Conservation (phyloP, 2,797 vertebrate species). For the Heteromormyrus szaboi region DNA sequence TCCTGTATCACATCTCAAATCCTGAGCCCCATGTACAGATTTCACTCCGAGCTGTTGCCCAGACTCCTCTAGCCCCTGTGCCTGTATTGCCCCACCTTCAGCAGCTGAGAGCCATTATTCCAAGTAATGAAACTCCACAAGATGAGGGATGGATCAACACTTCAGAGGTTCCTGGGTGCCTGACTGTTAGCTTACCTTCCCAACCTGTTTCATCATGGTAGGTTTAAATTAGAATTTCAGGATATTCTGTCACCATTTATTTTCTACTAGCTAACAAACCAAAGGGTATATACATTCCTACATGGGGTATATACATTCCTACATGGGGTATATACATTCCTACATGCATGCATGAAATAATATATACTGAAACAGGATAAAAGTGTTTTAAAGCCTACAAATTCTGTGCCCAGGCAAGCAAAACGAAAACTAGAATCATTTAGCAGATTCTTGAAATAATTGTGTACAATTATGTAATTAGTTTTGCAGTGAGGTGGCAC, state of each 20-base stretch:
- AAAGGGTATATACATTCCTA: not conserved
- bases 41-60: not conserved
- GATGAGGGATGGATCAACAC: not conserved
- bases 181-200: not conserved
- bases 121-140: not conserved
- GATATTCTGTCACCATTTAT: not conserved
- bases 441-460: not conserved
- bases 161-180: not conserved
- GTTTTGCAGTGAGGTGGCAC: not conserved
- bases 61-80: not conserved
- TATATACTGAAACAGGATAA: not conserved
- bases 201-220: not conserved
- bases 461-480: not conserved
- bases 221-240: not conserved
- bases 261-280: not conserved
- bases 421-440: not conserved
- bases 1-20: not conserved
- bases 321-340: not conserved
- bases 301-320: not conserved
- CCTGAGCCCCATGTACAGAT: not conserved
- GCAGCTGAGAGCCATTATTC: not conserved
- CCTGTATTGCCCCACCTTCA: not conserved
- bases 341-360: not conserved
- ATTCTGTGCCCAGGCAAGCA: not conserved
- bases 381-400: too few relatives aligned